Conservation (phyloP, 2,113 vertebrate genomes). For the Pygoscelis antarcticus region DNA sequence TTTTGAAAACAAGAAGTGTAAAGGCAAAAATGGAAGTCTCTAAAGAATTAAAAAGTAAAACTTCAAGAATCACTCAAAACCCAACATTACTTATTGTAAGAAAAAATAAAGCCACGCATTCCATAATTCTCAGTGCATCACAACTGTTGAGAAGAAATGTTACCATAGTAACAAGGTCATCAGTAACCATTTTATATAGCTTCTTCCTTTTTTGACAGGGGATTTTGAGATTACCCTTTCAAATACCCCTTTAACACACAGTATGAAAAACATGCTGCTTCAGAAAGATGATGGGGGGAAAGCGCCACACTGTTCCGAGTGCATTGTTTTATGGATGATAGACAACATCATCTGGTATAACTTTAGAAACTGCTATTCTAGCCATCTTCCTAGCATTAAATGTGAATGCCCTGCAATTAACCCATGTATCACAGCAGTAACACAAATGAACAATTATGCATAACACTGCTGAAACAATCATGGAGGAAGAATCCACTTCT, state of each 20-base stretch:
- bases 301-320: not conserved
- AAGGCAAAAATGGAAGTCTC: constrained; percentile 16
- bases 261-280: constrained; percentile 14
- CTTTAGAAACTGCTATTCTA: constrained; percentile 16
- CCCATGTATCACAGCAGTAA: not conserved
- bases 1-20: constrained; percentile 42
- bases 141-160: constrained; percentile 49
- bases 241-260: constrained; percentile 40
- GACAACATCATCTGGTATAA: not conserved
- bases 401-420: constrained; percentile 12
- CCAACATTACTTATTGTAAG: not conserved
- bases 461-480: constrained; percentile 41
- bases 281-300: constrained; percentile 6
- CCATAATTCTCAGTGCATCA: constrained; percentile 52
- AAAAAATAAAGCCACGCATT: constrained; percentile 37
- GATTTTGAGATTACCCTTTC: constrained; percentile 60
- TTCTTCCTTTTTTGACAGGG: constrained; percentile 39
- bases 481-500: not conserved
- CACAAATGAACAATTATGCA: constrained; percentile 19
- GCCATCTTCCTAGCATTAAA: not conserved
- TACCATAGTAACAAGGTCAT: constrained; percentile 73
- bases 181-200: constrained; percentile 33
- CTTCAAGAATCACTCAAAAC: constrained; percentile 36
- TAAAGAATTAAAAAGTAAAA: constrained; percentile 9
- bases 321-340: constrained; percentile 47